These are phyloP conservation scores for Acropora yongei DNA, from an alignment of 64 coral and sea anemone genomes.

Conservation along the genomic window DNA sequence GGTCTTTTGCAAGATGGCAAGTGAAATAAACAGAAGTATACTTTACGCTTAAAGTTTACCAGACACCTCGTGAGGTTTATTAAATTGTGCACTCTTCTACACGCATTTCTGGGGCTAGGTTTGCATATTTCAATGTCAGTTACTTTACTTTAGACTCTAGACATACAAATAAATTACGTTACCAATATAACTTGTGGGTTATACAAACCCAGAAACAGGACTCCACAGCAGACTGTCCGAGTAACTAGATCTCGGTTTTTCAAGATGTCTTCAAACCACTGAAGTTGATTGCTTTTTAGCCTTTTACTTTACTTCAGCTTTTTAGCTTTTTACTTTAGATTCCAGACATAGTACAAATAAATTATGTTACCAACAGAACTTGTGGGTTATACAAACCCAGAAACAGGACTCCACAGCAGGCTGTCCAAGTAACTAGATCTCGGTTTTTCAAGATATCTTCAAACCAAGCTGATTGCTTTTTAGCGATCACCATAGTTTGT, in stretches of 20 bases:
- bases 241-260: neutral
- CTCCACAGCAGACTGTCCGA: neutral
- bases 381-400: constrained; percentile 24
- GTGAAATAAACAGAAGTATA: no score
- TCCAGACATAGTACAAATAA: neutral
- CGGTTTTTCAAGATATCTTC: constrained; percentile 20
- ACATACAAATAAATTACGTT: neutral
- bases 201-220: neutral
- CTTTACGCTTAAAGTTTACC: no score
- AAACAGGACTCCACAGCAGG: neutral
- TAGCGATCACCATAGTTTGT: neutral
- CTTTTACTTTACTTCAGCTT: no score
- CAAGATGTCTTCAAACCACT: constrained; percentile 14
- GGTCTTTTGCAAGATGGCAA: no score
- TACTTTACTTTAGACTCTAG: no score
- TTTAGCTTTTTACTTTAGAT: no score
- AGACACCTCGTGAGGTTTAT: no score
- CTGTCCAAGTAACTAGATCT: neutral
- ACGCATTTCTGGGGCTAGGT: no score
- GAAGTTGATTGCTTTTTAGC: neutral
- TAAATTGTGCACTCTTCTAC: no score
- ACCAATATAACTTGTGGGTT: constrained; percentile 51
- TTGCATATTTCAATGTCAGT: no score
- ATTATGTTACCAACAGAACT: constrained; percentile 30
- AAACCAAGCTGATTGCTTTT: neutral